Base-by-base conservation (phyloP, 2,797 vertebrate species). In the Urocyon cinereoargenteus region DNA sequence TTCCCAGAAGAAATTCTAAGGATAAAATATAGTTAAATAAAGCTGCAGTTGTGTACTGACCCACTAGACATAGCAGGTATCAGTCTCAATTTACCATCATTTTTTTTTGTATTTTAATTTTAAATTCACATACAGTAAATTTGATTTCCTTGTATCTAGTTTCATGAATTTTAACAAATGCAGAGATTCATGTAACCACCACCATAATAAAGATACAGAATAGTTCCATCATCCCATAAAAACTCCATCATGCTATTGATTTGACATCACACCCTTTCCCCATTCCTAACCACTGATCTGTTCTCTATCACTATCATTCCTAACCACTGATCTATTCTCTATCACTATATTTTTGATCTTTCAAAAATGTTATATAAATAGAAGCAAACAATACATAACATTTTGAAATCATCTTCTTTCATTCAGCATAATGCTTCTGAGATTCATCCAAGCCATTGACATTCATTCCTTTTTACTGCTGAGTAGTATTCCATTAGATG, bases 41-140 rank as follows among this genome's bases (percentile, higher is more conserved):
- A 86, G 77, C 15, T 87, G 24, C 5, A 75, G 36, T 88, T 79
- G 28, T 72, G 11, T 92, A 83, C 16, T 53, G 45, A 53, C 2
- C 49, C 49, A 61, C 22, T 40, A 95, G 40, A 45, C 19, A 92
- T 40, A 96, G 40, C 53, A 92, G 31, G 7, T 75, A 53, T 92
- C 49, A 92, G 94, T 95, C 84, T 89, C 89, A 85, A 86, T 78
- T 22, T 86, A 77, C n/a, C 19, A 81, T 72, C 22, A 31, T 53
- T 73, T 79, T 92, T 92, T 86, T 73, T 28, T 93, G 40, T 91
- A 83, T 72, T 97, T 95, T 64, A 53, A 86, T 83, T 92, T 94
- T 85, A 21, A 85, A 88, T 78, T 79, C 89, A 57, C 59, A 86
- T 28, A 90, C 0, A 77, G 26, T 53, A 89, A 89, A 86, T 62